Evolutionary conservation across 30 jellyfish, hydroid and myxozoan genomes (phyloP), one percentile per base, ranked within the genome.

Genomic region (Aurelia sp.): DNA sequence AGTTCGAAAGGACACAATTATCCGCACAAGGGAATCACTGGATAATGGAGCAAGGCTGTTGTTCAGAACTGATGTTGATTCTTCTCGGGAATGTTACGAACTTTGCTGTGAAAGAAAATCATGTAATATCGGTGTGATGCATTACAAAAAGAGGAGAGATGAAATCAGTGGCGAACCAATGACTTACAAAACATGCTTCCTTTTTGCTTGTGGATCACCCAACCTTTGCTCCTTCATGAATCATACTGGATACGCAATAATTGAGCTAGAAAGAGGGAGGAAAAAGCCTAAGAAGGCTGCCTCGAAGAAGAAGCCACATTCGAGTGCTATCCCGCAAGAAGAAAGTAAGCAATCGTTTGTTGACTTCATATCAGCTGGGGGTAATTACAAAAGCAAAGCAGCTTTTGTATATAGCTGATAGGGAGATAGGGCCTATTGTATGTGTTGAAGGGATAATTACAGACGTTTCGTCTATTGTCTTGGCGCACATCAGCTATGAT

Each of bases 181-280:
- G 55, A 59, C 91, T 30, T 20, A 10, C 61, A 82, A 81, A 66
- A 81, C 74, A 5, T 90, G 97, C 50, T 90, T 75, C 84, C 22
- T 90, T 4, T 90, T 90, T 72, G 91, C 90, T 21, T 90, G 97
- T 59, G 86, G 90, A 9, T 13, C 84, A 9, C 97, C 97, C 19
- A 81, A 63, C 67, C 89, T 78, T 48, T 90, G 97, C 81, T 40
- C 59, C 16, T 90, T 81, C 78, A 69, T 81, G 82, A 74, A 73
- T 53, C 97, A 90, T 47, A 76, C 82, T 75, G 91, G 88, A 12
- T 90, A 81, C 67, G 97, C 97, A 10, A 91, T 90, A 16, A 90
- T 90, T 17, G 88, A 76, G 52, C 57, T 90, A 80, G 67, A 52
- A 19, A 35, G 91, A 5, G 85, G 9, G 30, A 63, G 58, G 12